Conservation (phyloP, 2,113 vertebrate genomes). For the Mustelus asterias region DNA sequence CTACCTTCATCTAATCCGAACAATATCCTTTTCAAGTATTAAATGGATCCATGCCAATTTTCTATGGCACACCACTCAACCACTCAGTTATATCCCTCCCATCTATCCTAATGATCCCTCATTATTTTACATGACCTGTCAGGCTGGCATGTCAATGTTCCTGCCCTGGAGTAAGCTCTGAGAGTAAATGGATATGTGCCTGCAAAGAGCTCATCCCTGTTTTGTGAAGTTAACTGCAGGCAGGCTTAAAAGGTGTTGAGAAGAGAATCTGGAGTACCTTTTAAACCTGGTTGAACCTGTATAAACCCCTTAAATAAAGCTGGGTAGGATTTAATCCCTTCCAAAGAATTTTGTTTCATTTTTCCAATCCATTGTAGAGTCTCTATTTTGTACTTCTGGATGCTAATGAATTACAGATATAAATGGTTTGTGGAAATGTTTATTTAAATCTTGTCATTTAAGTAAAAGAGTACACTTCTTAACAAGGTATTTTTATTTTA, state of each 20-base stretch:
- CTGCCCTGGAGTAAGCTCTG: not conserved
- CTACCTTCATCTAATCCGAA: not conserved
- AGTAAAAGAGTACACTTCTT: not conserved
- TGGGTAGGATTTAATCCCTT: not conserved
- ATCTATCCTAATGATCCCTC: not conserved
- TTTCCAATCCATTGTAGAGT: not conserved
- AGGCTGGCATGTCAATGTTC: not conserved
- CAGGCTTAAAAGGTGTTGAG: not conserved
- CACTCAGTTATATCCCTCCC: not conserved
- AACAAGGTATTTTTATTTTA: slow-evolving; percentile 41
- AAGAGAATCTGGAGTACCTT: not conserved
- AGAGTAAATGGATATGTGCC: not conserved
- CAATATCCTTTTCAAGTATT: not conserved
- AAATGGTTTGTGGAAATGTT: not conserved
- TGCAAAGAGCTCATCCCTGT: not conserved
- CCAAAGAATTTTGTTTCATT: not conserved
- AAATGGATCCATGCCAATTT: not conserved
- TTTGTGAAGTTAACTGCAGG: not conserved
- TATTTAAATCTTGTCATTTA: not conserved
- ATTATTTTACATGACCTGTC: not conserved
- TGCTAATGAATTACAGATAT: not conserved
- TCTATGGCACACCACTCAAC: not conserved
- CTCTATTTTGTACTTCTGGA: not conserved
- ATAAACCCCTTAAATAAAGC: not conserved
- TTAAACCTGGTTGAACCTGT: not conserved